Evolutionary conservation across 2,797 vertebrate genomes (phyloP), one percentile per base, ranked within the genome.

Genomic region (Spinus pinus): DNA sequence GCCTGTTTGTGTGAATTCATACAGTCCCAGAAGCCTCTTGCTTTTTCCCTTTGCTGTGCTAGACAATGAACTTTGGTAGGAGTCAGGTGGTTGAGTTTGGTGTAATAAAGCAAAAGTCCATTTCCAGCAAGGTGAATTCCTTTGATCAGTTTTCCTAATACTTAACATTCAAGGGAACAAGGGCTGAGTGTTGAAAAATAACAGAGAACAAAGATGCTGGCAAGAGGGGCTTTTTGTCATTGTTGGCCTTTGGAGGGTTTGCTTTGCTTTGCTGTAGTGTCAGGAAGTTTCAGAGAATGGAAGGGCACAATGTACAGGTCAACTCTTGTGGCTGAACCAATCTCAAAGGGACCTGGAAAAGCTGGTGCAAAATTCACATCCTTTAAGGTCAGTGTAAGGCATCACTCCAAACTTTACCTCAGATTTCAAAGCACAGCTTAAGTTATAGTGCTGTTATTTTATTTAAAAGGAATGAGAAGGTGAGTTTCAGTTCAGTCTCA

Each of bases 141-240:
- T 74, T 47, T 70, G 41, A 54, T 85, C 74, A 75, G 19, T 90
- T 95, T 72, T 85, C 73, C 67, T 73, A 54, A 22, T 64, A 65
- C 69, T 77, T 64, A 75, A 54, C 88, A 96, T 86, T 64, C 64
- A 88, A 77, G 75, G 70, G 81, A 88, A 51, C 88, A 88, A 80
- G 51, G 89, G 31, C 84, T 72, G 47, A 61, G 31, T 51, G 21
- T 20, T 83, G 54, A 85, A 88, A 79, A 93, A 72, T 6, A 72
- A 47, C 75, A 69, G 37, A 8, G 51, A 51, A 53, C 69, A 64
- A 81, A 79, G 75, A 88, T 69, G 24, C 27, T 72, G 61, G 61
- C 28, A 25, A 6, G 41, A 27, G 24, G 22, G 3, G 0, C 6
- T 61, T 54, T 30, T 53, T 87, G 42, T 31, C 81, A 25, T 28